Percentiles rank a stretch among this genome's conserved stretches.
Evolutionary conservation across 2,888 invertebrate genomes (phyloP).

Genomic region (Drosophila acutilabella): DNA sequence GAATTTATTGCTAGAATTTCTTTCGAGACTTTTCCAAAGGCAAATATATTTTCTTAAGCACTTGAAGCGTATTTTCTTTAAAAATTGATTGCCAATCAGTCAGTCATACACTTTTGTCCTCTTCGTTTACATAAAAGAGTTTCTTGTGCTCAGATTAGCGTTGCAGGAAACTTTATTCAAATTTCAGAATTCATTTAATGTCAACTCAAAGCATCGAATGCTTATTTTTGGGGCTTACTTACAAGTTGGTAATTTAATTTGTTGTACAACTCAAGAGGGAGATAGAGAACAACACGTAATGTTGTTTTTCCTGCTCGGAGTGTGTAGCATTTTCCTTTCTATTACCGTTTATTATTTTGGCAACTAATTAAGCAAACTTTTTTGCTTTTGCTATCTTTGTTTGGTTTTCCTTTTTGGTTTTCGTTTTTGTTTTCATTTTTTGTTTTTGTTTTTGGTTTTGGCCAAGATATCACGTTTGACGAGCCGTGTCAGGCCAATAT

Average conservation of each 20-base stretch:
- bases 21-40: no score
- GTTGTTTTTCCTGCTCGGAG: conserved; percentile 21
- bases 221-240: conserved; percentile 20
- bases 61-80: not conserved
- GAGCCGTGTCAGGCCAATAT: conserved; percentile 52
- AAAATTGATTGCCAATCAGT: conserved; percentile 12
- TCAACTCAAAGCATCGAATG: conserved; percentile 10
- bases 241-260: conserved; percentile 69
- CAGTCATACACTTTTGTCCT: not conserved
- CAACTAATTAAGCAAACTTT: conserved; percentile 73
- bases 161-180: conserved; percentile 10
- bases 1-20: not conserved
- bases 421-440: conserved; percentile 20
- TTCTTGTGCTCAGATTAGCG: not conserved
- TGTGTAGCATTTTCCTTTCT: conserved; percentile 44
- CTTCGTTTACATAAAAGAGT: conserved; percentile 1
- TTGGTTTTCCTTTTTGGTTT: conserved; percentile 6
- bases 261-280: not conserved
- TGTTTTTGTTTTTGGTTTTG: conserved; percentile 23
- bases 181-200: conserved; percentile 14
- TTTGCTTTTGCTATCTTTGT: conserved; percentile 61
- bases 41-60: no score
- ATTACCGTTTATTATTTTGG: conserved; percentile 64
- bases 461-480: conserved; percentile 66
- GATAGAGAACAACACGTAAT: conserved; percentile 11